phyloP scores from a whole-genome alignment of 2,888 invertebrate genomes.

The Pollenia angustigena region DNA sequence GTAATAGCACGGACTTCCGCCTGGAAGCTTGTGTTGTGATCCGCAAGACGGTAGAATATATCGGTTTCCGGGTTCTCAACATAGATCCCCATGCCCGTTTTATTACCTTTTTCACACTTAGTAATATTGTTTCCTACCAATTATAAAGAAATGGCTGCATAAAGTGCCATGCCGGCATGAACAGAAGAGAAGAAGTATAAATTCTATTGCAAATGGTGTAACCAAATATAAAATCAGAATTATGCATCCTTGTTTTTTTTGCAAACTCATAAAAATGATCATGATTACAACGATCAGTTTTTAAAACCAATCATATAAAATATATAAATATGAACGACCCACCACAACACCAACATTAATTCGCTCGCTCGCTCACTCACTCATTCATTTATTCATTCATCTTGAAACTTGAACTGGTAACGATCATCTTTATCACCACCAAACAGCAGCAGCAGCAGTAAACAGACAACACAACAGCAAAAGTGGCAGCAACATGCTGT shows the following conservation, averaged over 20 bases:
- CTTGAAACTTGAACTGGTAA: conserved; percentile 50
- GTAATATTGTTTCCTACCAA: too few relatives aligned
- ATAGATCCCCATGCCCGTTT: too few relatives aligned
- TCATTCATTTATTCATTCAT: conserved; percentile 49
- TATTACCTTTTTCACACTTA: too few relatives aligned
- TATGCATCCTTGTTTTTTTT: conserved; percentile 8
- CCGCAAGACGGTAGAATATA: too few relatives aligned
- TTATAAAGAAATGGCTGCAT: too few relatives aligned
- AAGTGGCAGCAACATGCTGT: conserved; percentile 58
- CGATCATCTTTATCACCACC: conserved; percentile 52
- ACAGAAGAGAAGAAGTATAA: too few relatives aligned
- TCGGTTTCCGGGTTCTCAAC: too few relatives aligned
- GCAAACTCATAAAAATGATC: conserved; percentile 28
- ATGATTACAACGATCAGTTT: conserved; percentile 51
- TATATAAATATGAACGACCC: conserved; percentile 57
- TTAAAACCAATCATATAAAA: conserved; percentile 58
- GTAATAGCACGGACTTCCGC: too few relatives aligned
- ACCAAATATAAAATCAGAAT: conserved; percentile 8
- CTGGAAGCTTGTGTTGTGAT: too few relatives aligned
- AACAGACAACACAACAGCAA: conserved; percentile 26
- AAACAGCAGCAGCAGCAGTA: conserved; percentile 20
- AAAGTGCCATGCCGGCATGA: too few relatives aligned
- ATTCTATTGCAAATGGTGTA: conserved; percentile 12
- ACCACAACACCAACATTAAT: conserved; percentile 57
- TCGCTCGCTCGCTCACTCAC: conserved; percentile 33